These are phyloP conservation scores for Parnassius glacialis DNA, from an alignment of 2,888 invertebrate species.

Conservation along the genomic window DNA sequence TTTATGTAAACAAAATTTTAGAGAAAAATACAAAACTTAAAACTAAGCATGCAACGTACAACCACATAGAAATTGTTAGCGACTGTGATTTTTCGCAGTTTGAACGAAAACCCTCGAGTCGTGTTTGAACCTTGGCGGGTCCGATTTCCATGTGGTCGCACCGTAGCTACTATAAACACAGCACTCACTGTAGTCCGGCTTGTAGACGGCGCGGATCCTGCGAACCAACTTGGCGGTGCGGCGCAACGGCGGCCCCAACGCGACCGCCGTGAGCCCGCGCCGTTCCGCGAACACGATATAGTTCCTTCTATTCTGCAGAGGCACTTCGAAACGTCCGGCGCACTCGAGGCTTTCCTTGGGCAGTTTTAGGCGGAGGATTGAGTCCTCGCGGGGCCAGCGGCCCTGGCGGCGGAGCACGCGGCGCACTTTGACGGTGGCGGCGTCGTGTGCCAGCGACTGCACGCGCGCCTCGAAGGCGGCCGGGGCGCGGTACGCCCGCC, in stretches of 20 bases:
- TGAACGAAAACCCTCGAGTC: not conserved
- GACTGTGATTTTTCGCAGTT: not conserved
- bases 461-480: conserved; percentile 76
- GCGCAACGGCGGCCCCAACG: conserved; percentile 71
- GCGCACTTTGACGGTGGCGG: conserved; percentile 69
- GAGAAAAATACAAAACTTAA: not conserved
- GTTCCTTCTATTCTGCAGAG: conserved; percentile 65
- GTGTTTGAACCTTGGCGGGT: not conserved
- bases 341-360: conserved; percentile 57
- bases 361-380: conserved; percentile 62
- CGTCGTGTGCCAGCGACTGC: conserved; percentile 65
- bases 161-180: conserved; percentile 34
- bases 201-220: conserved; percentile 75
- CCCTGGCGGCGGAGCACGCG: conserved; percentile 68
- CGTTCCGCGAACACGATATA: conserved; percentile 77
- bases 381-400: conserved; percentile 68
- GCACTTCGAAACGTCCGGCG: conserved; percentile 73
- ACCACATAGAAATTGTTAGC: conserved; percentile 52
- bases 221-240: conserved; percentile 66
- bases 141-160: conserved; percentile 24
- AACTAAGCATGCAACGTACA: conserved; percentile 29
- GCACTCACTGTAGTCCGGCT: conserved; percentile 77
- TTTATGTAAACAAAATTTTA: no score
- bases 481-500: conserved; percentile 76
- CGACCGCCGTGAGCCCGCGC: conserved; percentile 69